Base-by-base conservation (phyloP, 1,140 invertebrate species). In the Listronotus oregonensis region DNA sequence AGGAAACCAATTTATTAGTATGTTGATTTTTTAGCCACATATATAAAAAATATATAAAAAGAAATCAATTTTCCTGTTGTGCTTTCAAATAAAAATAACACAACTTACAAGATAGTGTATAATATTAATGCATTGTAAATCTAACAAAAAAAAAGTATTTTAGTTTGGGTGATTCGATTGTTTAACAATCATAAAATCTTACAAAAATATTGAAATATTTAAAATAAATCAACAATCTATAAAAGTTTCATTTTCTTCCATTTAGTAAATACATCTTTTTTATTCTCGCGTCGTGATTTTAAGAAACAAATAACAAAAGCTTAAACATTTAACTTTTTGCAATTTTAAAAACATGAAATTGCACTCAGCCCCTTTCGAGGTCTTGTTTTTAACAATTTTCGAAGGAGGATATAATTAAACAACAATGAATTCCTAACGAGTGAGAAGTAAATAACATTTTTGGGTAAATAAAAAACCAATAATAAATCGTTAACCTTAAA, bases 141-240 rank as follows among this genome's bases (percentile, higher is more conserved):
- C 31, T 27, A 50, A 21, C 17, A 50, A 40, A 39, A 39, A 12
- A n/a, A n/a, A n/a, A n/a, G n/a, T 39, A 9, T 39, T 40, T 10
- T 18, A 27, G 58, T 63, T 63, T 63, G 60, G 60, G 60, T 63
- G 60, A 55, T 63, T 50, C 54, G 55, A 68, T 49, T 59, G 55
- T 64, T 68, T 47, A 51, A 68, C 66, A 64, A 62, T 46, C 46
- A 43, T 27, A 50, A 21, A 49, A 59, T 10, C 58, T 34, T 50
- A 59, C 42, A 55, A 47, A 64, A 64, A 64, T 58, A 65, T 64
- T 17, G 42, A 64, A 44, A 27, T 50, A 57, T 63, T n/a, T 52
- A 49, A 55, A 63, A 63, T 21, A 46, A 62, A 58, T 65, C 47
- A 65, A 65, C 63, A 57, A 34, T 58, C 14, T 51, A 62, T 52